Evolutionary conservation across 37 sponge, comb jelly and placozoan genomes (phyloP).

Genomic region (Mnemiopsis leidyi): DNA sequence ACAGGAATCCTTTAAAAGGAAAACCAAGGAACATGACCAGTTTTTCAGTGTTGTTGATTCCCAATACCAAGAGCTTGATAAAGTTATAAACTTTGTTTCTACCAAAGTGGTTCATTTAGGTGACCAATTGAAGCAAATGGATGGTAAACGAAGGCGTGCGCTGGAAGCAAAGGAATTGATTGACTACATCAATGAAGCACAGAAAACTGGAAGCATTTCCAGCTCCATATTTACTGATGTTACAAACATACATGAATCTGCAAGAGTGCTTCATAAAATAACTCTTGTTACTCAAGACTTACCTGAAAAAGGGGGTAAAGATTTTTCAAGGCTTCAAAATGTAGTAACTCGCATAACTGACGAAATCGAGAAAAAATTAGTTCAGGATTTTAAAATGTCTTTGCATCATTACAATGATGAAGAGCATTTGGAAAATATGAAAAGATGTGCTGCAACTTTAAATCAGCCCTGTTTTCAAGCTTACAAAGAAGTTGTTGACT

Average conservation of each 20-base stretch:
- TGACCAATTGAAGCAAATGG: conserved; percentile 60
- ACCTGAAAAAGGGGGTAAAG: conserved; percentile 54
- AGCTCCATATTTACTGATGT: conserved; percentile 42
- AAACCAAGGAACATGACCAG: conserved; percentile 49
- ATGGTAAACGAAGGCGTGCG: conserved; percentile 36
- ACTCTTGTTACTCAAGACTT: conserved; percentile 49
- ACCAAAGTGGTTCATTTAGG: conserved; percentile 60
- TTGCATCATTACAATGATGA: conserved; percentile 52
- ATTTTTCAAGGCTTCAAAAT: conserved; percentile 8
- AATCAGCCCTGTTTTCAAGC: conserved; percentile 54
- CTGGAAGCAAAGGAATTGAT: conserved; percentile 59
- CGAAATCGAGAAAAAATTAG: neutral
- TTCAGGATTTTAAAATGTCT: conserved; percentile 9
- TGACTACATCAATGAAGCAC: conserved; percentile 57
- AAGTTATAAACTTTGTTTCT: conserved; percentile 61
- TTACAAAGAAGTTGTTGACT: conserved; percentile 24
- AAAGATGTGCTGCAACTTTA: conserved; percentile 42
- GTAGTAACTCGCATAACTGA: conserved; percentile 22
- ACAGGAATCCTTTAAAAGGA: conserved; percentile 57
- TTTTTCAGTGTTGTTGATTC: conserved; percentile 46
- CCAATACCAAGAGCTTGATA: conserved; percentile 51
- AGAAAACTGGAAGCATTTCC: conserved; percentile 48
- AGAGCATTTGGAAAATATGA: conserved; percentile 41
- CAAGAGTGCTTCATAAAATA: conserved; percentile 49
- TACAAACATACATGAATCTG: conserved; percentile 31